Conservation (phyloP, 2,797 vertebrate species). For the Hafferia zeledoni region DNA sequence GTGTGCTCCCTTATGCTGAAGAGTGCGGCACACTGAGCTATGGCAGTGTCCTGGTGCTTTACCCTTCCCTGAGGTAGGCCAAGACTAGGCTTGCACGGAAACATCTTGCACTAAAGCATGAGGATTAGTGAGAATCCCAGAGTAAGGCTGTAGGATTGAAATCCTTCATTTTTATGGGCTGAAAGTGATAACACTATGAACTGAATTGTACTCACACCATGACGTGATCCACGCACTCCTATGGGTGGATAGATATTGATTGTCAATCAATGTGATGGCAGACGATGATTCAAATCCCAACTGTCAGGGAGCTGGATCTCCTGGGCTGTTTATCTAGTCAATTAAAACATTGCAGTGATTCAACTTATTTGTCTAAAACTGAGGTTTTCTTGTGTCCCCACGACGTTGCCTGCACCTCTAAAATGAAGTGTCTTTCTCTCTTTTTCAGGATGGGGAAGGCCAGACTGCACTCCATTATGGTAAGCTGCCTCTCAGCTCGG, state of each 20-base stretch:
- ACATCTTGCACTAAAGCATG: neutral
- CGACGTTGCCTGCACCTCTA: neutral
- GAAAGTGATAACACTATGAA: constrained; percentile 1
- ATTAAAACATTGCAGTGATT: neutral
- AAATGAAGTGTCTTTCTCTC: constrained; percentile 55
- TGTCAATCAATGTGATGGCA: constrained; percentile 11
- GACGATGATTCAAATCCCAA: constrained; percentile 14
- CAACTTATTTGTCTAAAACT: neutral
- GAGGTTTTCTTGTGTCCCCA: neutral
- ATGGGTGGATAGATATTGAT: neutral
- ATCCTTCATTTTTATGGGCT: constrained; percentile 47
- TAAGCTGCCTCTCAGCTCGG: constrained; percentile 77
- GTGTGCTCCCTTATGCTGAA: neutral
- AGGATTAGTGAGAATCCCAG: neutral
- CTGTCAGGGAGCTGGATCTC: neutral
- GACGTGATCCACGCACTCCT: neutral
- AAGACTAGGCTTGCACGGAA: neutral
- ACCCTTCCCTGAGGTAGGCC: neutral
- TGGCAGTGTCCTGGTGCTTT: rapidly evolving
- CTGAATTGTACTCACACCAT: constrained; percentile 15
- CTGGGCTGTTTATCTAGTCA: constrained; percentile 9
- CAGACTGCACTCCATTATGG: constrained; percentile 97
- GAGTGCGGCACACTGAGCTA: neutral
- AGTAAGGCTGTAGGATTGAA: neutral
- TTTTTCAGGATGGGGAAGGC: constrained; percentile 92